Evolutionary conservation across 2,888 invertebrate species (phyloP), one percentile per base, ranked within the genome.

Genomic region (Callyntrura sp.): DNA sequence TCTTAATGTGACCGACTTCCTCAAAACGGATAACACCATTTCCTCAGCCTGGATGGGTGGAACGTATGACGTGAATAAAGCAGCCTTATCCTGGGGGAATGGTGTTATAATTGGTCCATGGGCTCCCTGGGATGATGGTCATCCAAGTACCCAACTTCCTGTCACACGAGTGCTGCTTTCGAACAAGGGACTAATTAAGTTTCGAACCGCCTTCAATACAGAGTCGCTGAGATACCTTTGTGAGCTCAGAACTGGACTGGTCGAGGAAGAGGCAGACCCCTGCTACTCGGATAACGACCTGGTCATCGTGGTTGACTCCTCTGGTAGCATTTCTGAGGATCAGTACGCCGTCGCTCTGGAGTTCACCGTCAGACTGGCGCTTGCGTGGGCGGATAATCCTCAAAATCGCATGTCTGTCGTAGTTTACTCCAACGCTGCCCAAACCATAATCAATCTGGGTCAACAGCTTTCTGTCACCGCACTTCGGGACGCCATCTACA

Each of bases 201-300:
- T 68, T 4, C 43, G 76, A 76, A 76, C 79, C 9, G 57, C 55
- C 5, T 79, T 57, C 57, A 51, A 57, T 14, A 79, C 79, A 4
- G 35, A 28, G 3, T 25, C 79, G 0, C 25, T 12, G 0, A 20
- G 79, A 23, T 79, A 57, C 57, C 25, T 79, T 57, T 79, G 79
- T 20, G 79, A 79, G 23, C 4, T 79, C 4, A 51, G 17, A 28
- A n/a, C 55, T n/a, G 68, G 68, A 2, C 23, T 5, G 23, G 9
- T 11, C 4, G 82, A 11, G 6, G 60, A 60, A 43, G 76, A 62
- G 17, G 48, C 85, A 6, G 48, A 23, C 6, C 85, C 85, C n/a
- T 90, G 90, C n/a, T 81, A 85, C n/a, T 5, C 28, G n/a, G 79
- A 84, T 45, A 89, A 89, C n/a, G 89, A 89, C 35, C 70, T 89